phyloP scores from a whole-genome alignment of 1,140 invertebrate genomes.

The Neoseiulus cucumeris region DNA sequence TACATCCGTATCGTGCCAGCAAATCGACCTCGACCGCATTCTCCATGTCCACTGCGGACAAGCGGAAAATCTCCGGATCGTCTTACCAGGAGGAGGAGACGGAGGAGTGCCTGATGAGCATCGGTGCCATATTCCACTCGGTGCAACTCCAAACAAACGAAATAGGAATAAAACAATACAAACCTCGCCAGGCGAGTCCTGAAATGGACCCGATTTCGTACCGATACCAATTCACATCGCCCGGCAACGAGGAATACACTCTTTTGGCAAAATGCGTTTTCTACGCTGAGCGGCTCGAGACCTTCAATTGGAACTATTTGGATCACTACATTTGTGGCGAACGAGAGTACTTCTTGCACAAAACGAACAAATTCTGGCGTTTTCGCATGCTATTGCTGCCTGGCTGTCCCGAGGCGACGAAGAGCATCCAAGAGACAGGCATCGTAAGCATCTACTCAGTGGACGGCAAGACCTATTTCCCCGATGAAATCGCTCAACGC shows the following conservation, averaged over 20 bases:
- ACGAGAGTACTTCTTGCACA: conserved; percentile 27
- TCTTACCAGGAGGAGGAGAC: background rate
- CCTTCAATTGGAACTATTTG: conserved; percentile 93
- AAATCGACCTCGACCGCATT: background rate
- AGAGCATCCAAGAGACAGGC: conserved; percentile 8
- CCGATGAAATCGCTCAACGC: conserved; percentile 41
- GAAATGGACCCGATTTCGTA: conserved; percentile 65
- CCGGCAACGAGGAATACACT: conserved; percentile 64
- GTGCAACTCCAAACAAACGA: conserved; percentile 64
- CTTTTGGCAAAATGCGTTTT: conserved; percentile 38
- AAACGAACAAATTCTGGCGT: conserved; percentile 72
- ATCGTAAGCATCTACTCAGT: conserved; percentile 7
- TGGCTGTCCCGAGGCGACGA: conserved; percentile 16
- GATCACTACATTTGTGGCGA: conserved; percentile 90
- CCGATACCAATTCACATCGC: conserved; percentile 73
- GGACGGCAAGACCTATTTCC: conserved; percentile 21
- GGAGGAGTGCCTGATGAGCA: conserved; percentile 63
- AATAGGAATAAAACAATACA: conserved; percentile 75
- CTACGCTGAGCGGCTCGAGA: conserved; percentile 85
- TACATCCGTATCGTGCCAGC: conserved; percentile 6
- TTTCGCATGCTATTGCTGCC: conserved; percentile 72
- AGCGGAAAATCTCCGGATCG: background rate
- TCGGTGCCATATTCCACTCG: conserved; percentile 84
- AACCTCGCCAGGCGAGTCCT: conserved; percentile 78
- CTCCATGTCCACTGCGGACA: background rate